These are phyloP conservation scores for Microtus richardsoni DNA, from an alignment of 2,113 vertebrate genomes.

Conservation along the genomic window DNA sequence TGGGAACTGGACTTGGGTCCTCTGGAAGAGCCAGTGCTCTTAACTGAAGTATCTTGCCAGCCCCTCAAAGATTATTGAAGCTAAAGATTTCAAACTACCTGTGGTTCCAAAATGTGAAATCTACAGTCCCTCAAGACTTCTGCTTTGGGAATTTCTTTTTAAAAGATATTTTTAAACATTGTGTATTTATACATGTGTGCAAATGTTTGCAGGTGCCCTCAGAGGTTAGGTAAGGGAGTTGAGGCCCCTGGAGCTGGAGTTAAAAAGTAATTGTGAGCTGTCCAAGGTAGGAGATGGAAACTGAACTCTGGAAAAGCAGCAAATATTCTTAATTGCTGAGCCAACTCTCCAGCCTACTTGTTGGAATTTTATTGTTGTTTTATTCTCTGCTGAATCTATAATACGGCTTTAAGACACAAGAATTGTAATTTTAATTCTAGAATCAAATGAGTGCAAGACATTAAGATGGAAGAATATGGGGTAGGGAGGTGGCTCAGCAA, in stretches of 20 bases:
- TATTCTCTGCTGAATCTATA: constrained; percentile 5
- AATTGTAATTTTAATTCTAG: constrained; percentile 1
- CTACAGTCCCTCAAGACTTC: not conserved
- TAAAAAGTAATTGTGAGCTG: not conserved
- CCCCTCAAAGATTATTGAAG: not conserved
- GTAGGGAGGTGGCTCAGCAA: not conserved
- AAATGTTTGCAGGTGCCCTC: not conserved
- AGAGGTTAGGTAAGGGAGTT: not conserved
- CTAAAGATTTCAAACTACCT: not conserved
- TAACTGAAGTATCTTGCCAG: not conserved
- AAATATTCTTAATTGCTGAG: not conserved
- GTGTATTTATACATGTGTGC: not conserved
- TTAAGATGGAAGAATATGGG: constrained; percentile 2
- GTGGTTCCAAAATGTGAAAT: constrained; percentile 28
- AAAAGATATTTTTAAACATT: not conserved
- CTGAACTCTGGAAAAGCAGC: not conserved
- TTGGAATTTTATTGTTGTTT: constrained; percentile 42
- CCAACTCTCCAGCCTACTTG: not conserved
- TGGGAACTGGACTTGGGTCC: not conserved
- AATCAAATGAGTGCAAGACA: not conserved
- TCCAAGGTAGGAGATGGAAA: not conserved
- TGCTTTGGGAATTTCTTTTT: not conserved
- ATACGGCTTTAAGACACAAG: constrained; percentile 50
- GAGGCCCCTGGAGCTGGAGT: not conserved
- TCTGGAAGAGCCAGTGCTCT: not conserved